Percentiles rank a stretch among this genome's conserved stretches.
These are phyloP conservation scores for Uropsilus gracilis DNA, from an alignment of 2,113 vertebrate genomes.

Conservation along the genomic window DNA sequence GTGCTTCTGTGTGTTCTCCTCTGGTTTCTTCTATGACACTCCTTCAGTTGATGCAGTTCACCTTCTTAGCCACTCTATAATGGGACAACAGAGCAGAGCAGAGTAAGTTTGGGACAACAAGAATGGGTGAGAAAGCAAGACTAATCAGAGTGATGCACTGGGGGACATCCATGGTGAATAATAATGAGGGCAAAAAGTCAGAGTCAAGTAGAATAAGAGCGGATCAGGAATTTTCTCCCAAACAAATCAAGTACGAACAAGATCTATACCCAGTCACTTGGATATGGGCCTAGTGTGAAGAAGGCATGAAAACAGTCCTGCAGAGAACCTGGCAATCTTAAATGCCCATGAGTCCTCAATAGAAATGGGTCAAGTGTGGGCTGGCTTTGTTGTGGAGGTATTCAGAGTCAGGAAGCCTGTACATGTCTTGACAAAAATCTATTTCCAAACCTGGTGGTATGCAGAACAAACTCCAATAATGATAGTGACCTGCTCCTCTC, in stretches of 20 bases:
- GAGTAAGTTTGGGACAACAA: neutral
- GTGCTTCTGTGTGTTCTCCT: neutral
- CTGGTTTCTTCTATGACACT: neutral
- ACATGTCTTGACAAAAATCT: conserved; percentile 21
- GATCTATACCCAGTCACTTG: neutral
- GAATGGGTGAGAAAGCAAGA: neutral
- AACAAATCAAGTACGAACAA: conserved; percentile 37
- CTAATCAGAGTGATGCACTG: neutral
- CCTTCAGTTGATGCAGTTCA: neutral
- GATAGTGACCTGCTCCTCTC: conserved; percentile 5
- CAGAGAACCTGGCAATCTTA: neutral
- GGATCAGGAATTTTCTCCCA: conserved; percentile 12
- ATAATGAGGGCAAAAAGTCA: neutral
- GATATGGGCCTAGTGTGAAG: conserved; percentile 26
- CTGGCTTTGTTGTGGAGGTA: neutral
- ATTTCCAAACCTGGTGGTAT: conserved; percentile 19
- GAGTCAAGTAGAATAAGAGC: neutral
- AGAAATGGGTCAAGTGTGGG: neutral
- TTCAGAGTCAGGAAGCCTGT: neutral
- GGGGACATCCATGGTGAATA: accelerated
- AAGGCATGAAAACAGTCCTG: neutral
- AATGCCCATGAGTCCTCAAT: neutral
- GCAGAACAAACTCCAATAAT: neutral
- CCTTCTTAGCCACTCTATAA: neutral
- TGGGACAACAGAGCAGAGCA: neutral